phyloP scores from a whole-genome alignment of 64 coral and sea anemone species.

The Stylophora pistillata region DNA sequence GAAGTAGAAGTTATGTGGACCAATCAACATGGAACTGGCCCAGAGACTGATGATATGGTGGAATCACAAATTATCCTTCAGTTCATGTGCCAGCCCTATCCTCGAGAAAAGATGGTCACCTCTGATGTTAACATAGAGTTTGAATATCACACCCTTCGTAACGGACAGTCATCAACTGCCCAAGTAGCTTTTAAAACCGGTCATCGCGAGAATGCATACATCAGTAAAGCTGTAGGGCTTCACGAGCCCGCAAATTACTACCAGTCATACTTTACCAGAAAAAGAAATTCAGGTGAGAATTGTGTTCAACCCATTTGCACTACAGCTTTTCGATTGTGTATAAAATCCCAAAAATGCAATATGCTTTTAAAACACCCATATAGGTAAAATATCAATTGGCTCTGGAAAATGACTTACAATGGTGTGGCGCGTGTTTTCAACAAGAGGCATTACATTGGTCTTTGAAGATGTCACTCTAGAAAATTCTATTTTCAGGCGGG shows the following conservation, averaged over 20 bases:
- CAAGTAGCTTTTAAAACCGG: neutral
- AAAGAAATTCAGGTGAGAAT: constrained; percentile 44
- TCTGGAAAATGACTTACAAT: too few relatives aligned
- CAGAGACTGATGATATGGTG: constrained; percentile 15
- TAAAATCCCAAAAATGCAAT: too few relatives aligned
- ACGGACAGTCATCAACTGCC: neutral
- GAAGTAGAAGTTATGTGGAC: constrained; percentile 41
- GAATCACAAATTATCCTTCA: constrained; percentile 50
- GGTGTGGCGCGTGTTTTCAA: too few relatives aligned
- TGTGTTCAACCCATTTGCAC: too few relatives aligned
- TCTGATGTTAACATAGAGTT: neutral
- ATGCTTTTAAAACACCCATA: too few relatives aligned
- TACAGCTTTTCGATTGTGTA: too few relatives aligned
- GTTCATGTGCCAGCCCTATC: constrained; percentile 31
- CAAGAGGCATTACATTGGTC: too few relatives aligned
- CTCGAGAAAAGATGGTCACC: neutral
- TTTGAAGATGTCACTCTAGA: too few relatives aligned
- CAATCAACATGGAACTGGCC: constrained; percentile 33
- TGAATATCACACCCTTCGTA: constrained; percentile 19
- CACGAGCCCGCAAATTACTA: constrained; percentile 33
- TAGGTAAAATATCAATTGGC: too few relatives aligned
- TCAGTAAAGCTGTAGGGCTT: neutral
- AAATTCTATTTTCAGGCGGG: too few relatives aligned
- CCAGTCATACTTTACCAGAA: neutral
- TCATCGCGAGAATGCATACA: neutral